These are phyloP conservation scores for Umimayanthus chanpuru DNA, from an alignment of 92 coral and sea anemone species.

Conservation along the genomic window DNA sequence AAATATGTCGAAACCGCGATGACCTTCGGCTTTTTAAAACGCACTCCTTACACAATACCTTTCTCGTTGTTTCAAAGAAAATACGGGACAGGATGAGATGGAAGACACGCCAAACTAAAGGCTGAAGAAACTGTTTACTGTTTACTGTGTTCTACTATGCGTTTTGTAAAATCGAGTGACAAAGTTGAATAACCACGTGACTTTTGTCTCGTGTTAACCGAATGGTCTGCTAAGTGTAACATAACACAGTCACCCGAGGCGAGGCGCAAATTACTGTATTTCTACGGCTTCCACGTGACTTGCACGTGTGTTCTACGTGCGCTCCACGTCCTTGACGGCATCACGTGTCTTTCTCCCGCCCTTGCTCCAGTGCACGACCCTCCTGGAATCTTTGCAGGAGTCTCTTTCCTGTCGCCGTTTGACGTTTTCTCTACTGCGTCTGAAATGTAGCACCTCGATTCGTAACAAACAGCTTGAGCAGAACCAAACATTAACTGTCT, in stretches of 20 bases:
- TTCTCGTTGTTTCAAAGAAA: neutral
- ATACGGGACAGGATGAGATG: neutral
- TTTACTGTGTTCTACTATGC: no score
- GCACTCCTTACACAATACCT: no score
- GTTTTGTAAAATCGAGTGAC: neutral
- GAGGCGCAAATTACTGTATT: neutral
- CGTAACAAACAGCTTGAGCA: no score
- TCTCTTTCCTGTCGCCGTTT: neutral
- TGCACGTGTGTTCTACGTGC: neutral
- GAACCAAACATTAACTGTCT: no score
- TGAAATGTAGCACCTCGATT: neutral
- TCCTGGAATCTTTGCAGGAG: neutral
- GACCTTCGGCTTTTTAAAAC: no score
- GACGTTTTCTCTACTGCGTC: no score
- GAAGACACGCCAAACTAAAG: neutral
- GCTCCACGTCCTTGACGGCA: neutral
- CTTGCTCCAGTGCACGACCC: neutral
- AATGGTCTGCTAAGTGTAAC: neutral
- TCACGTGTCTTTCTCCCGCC: neutral
- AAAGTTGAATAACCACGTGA: neutral
- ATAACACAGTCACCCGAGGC: neutral
- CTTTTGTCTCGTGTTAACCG: neutral
- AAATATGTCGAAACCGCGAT: no score
- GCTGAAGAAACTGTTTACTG: neutral
- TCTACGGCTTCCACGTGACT: neutral